Evolutionary conservation across 1,140 invertebrate genomes (phyloP), one percentile per base, ranked within the genome.

Genomic region (Grapholita molesta): DNA sequence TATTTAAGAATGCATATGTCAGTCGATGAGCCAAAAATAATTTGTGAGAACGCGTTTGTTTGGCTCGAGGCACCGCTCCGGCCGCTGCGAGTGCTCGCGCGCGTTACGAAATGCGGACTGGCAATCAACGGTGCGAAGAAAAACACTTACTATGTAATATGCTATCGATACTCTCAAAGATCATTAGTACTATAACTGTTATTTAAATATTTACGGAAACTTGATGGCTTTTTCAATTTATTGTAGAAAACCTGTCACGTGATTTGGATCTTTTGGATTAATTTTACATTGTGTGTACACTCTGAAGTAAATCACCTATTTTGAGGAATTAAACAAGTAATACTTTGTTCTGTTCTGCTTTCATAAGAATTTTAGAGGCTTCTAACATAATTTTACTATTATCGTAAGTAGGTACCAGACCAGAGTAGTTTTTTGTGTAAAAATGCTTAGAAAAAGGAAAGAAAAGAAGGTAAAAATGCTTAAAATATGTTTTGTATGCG

Each of bases 111-210:
- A 67, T 67, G 79, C 71, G 70, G 70, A 86, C 85, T 84, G 82
- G 80, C 74, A 79, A 79, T 75, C 83, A 69, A 82, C 83, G 85
- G 84, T 82, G 85, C 15, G 72, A 80, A 74, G 74, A 80, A 80
- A 80, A 75, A 68, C 70, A 68, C 52, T 38, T 38, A 15, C 35
- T 64, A 65, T 68, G 67, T 69, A 70, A 64, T 23, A 28, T 52
- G 66, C 71, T 72, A 76, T 61, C 55, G 52, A 72, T 66, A 72
- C 25, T 7, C 55, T 61, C 55, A 23, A 61, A 57, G 53, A 57
- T 61, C 55, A 61, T 61, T 25, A 28, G 55, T 5, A 61, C 2
- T 57, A 25, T 57, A 18, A 11, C 9, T 35, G 33, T 21, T 48
- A 48, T 48, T 7, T n/a, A n/a, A n/a, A n/a, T n/a, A n/a, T n/a